phyloP scores from a whole-genome alignment of 2,797 vertebrate species.

The Echeneis naucrates region DNA sequence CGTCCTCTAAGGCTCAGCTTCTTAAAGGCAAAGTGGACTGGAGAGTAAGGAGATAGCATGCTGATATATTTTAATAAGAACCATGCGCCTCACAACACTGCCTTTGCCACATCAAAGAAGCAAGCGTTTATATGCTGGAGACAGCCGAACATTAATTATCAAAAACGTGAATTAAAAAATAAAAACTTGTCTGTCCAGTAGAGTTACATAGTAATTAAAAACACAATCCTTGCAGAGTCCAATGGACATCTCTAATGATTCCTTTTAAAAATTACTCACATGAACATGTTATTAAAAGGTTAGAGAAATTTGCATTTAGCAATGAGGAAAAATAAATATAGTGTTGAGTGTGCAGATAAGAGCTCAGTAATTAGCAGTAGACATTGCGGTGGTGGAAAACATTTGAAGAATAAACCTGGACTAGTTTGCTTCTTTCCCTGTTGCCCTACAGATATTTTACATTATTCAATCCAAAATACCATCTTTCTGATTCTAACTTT shows the following conservation, averaged over 20 bases:
- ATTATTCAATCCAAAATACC: conserved; percentile 98
- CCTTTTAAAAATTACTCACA: conserved; percentile 67
- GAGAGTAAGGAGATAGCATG: conserved; percentile 47
- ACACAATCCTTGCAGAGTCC: conserved; percentile 64
- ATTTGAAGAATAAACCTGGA: conserved; percentile 87
- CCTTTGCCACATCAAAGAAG: conserved; percentile 67
- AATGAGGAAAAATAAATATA: conserved; percentile 78
- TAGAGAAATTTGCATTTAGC: conserved; percentile 76
- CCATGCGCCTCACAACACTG: conserved; percentile 48
- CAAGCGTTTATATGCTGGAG: conserved; percentile 61
- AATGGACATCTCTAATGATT: conserved; percentile 68
- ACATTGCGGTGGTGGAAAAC: conserved; percentile 74
- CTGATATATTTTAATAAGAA: conserved; percentile 63
- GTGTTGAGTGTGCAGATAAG: conserved; percentile 78
- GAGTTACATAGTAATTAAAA: conserved; percentile 77
- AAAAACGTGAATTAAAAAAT: conserved; percentile 64
- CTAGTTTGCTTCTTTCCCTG: conserved; percentile 85
- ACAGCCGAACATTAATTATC: conserved; percentile 70
- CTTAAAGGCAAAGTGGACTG: conserved; percentile 70
- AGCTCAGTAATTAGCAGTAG: conserved; percentile 79
- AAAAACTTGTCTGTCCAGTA: conserved; percentile 54
- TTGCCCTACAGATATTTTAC: conserved; percentile 95
- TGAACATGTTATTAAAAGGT: conserved; percentile 75
- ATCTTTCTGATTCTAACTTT: conserved; percentile 94
- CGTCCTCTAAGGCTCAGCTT: conserved; percentile 82